Conservation (phyloP, 2,797 vertebrate genomes). For the Neoniphon sammara region DNA sequence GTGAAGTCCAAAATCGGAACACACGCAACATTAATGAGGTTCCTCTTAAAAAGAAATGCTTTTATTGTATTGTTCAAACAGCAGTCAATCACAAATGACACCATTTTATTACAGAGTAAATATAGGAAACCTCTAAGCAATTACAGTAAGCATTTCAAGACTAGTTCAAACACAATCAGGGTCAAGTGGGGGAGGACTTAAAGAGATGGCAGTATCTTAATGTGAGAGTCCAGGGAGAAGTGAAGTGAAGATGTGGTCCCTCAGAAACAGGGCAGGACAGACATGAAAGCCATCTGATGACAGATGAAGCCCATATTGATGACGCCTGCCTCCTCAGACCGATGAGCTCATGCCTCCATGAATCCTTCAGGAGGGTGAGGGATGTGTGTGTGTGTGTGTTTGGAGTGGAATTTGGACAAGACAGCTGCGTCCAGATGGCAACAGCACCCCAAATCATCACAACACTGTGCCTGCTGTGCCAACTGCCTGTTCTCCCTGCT, state of each 20-base stretch:
- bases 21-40: constrained; percentile 26
- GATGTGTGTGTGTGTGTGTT: constrained; percentile 11
- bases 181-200: not conserved
- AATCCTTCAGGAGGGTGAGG: constrained; percentile 20
- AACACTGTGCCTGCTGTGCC: constrained; percentile 22
- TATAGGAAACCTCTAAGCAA: not conserved
- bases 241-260: constrained; percentile 17
- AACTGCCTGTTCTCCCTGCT: constrained; percentile 23
- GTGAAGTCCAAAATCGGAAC: not conserved
- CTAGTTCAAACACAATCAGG: not conserved
- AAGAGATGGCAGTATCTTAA: constrained; percentile 15
- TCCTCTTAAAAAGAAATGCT: constrained; percentile 12
- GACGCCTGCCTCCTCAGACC: constrained; percentile 21
- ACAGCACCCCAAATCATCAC: constrained; percentile 1
- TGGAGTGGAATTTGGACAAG: constrained; percentile 26
- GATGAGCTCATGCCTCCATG: constrained; percentile 27
- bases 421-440: constrained; percentile 62
- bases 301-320: constrained; percentile 41
- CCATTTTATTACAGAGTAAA: not conserved
- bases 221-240: constrained; percentile 15
- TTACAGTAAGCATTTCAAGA: not conserved
- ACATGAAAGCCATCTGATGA: constrained; percentile 44
- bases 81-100: not conserved
- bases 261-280: constrained; percentile 18
- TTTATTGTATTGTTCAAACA: constrained; percentile 42